Percentiles rank a stretch among this genome's conserved stretches.
Evolutionary conservation across 1,140 invertebrate species (phyloP).

Genomic region (Asbolus verrucosus): DNA sequence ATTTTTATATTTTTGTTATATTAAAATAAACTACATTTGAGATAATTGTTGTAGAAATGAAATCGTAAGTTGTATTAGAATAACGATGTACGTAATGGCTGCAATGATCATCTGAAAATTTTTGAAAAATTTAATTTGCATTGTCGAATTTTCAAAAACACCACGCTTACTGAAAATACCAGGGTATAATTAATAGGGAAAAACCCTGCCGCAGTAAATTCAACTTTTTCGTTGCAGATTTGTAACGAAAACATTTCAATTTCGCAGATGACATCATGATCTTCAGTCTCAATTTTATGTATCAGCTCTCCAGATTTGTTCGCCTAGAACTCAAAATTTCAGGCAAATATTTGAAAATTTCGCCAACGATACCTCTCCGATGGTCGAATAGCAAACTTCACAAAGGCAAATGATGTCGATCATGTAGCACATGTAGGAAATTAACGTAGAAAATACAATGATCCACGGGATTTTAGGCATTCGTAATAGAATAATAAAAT

Average conservation of each 20-base stretch:
- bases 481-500: background rate
- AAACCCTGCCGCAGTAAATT: conserved; percentile 55
- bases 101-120: conserved; percentile 49
- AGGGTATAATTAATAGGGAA: conserved; percentile 53
- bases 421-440: background rate
- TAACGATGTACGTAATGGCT: conserved; percentile 49
- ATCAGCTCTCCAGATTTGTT: conserved; percentile 51
- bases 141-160: background rate
- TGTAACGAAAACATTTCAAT: conserved; percentile 58
- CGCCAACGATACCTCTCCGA: background rate
- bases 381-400: conserved; percentile 8
- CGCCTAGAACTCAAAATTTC: background rate
- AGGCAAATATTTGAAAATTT: background rate
- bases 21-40: no score
- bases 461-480: background rate
- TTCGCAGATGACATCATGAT: conserved; percentile 49
- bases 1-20: no score
- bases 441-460: background rate
- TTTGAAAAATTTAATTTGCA: background rate
- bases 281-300: conserved; percentile 53
- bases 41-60: no score
- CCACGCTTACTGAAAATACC: conserved; percentile 54
- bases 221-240: conserved; percentile 53
- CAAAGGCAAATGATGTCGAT: conserved; percentile 6
- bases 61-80: conserved; percentile 53